Evolutionary conservation across 2,797 vertebrate species (phyloP).

Genomic region (Liasis olivaceus): DNA sequence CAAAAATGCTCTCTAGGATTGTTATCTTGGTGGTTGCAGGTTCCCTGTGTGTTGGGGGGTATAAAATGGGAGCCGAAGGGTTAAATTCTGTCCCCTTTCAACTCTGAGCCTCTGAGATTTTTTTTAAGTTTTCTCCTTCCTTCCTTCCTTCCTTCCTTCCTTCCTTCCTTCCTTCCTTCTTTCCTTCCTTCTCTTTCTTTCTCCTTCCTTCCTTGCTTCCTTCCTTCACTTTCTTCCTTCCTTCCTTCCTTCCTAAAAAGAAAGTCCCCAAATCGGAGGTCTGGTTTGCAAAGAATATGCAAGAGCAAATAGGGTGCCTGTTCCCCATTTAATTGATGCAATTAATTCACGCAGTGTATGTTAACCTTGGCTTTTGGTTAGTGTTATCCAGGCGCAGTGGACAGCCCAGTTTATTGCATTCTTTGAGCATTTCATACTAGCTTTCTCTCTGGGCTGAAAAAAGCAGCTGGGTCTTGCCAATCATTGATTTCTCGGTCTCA

Average conservation of each 20-base stretch:
- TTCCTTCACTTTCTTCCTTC: too few species aligned
- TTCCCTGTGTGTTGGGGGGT: not conserved
- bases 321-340: too few species aligned
- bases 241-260: not conserved
- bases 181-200: too few species aligned
- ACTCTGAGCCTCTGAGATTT: too few species aligned
- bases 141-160: accelerated
- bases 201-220: not conserved
- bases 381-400: not conserved
- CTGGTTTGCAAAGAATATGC: too few species aligned
- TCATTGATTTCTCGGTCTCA: not conserved
- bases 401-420: not conserved
- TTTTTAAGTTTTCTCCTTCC: not conserved
- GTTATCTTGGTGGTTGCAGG: not conserved
- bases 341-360: not conserved
- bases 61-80: not conserved
- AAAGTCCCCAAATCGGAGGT: too few species aligned
- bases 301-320: too few species aligned
- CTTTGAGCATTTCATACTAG: not conserved
- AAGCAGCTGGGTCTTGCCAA: not conserved
- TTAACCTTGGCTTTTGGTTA: not conserved
- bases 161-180: accelerated
- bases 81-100: not conserved
- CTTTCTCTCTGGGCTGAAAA: not conserved
- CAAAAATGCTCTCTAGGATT: not conserved